Conservation (phyloP, 2,113 vertebrate species). For the Eudyptes chrysolophus region DNA sequence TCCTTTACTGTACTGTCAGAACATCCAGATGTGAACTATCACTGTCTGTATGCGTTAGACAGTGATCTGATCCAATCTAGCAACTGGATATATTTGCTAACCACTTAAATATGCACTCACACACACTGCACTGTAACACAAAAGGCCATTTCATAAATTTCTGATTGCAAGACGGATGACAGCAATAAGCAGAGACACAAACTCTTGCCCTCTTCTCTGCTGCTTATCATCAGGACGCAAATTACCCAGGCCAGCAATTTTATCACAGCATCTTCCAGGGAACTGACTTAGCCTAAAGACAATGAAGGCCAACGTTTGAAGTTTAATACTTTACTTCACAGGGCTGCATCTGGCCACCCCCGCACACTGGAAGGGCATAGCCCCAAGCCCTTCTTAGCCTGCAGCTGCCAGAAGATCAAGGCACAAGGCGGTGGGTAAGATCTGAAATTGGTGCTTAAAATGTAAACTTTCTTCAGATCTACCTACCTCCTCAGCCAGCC, state of each 20-base stretch:
- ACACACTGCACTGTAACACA: not conserved
- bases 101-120: not conserved
- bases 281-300: not conserved
- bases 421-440: not conserved
- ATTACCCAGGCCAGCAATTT: conserved; percentile 32
- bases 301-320: not conserved
- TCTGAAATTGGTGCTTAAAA: not conserved
- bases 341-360: not conserved
- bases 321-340: not conserved
- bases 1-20: not conserved
- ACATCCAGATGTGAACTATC: not conserved
- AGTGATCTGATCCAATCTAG: not conserved
- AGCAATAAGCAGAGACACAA: conserved; percentile 39
- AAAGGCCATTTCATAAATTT: conserved; percentile 23
- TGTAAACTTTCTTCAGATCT: not conserved
- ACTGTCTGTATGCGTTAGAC: not conserved
- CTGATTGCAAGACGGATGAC: conserved; percentile 20
- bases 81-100: conserved; percentile 22
- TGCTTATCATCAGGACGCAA: not conserved
- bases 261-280: conserved; percentile 11
- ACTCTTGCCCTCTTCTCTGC: conserved; percentile 5
- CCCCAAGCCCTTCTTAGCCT: not conserved
- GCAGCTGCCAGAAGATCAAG: not conserved
- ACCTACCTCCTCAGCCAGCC: not conserved
- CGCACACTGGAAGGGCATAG: not conserved